Evolutionary conservation across 2,888 invertebrate species (phyloP).

Genomic region (Osmoderma eremita): DNA sequence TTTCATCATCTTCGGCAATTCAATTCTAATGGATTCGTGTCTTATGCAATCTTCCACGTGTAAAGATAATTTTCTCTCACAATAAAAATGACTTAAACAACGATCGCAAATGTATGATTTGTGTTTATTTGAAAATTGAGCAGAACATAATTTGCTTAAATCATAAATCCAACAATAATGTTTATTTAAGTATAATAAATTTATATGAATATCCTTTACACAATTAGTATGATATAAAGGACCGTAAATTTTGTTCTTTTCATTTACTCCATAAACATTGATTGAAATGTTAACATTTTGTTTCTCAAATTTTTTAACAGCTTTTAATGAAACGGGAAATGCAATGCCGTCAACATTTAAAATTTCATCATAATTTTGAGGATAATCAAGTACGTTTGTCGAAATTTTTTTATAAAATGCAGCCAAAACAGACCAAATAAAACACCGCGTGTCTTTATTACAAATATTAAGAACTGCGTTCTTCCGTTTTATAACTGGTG

Average conservation of each 20-base stretch:
- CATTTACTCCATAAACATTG: slow-evolving; percentile 21
- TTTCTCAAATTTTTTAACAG: slow-evolving; percentile 30
- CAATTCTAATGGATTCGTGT: slow-evolving; percentile 27
- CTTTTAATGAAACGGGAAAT: slow-evolving; percentile 29
- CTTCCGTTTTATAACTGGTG: too few relatives aligned
- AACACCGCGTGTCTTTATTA: slow-evolving; percentile 47
- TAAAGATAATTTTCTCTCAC: neutral
- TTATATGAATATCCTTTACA: neutral
- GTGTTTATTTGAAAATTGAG: neutral
- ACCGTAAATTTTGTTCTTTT: neutral
- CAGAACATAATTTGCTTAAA: slow-evolving; percentile 34
- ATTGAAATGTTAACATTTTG: slow-evolving; percentile 23
- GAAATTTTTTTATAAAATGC: slow-evolving; percentile 31
- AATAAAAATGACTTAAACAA: slow-evolving; percentile 20
- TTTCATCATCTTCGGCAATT: slow-evolving; percentile 19
- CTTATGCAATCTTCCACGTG: slow-evolving; percentile 22
- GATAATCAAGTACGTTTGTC: slow-evolving; percentile 12
- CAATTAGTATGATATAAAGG: slow-evolving; percentile 26
- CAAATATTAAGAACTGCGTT: slow-evolving; percentile 49
- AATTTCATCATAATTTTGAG: slow-evolving; percentile 16
- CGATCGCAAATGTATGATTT: slow-evolving; percentile 11
- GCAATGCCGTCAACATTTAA: slow-evolving; percentile 4
- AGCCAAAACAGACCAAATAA: slow-evolving; percentile 47
- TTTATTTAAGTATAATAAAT: slow-evolving; percentile 18
- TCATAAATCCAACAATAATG: slow-evolving; percentile 16